Conservation (phyloP, 2,888 invertebrate species). For the Poecilobothrus nobilitatus region DNA sequence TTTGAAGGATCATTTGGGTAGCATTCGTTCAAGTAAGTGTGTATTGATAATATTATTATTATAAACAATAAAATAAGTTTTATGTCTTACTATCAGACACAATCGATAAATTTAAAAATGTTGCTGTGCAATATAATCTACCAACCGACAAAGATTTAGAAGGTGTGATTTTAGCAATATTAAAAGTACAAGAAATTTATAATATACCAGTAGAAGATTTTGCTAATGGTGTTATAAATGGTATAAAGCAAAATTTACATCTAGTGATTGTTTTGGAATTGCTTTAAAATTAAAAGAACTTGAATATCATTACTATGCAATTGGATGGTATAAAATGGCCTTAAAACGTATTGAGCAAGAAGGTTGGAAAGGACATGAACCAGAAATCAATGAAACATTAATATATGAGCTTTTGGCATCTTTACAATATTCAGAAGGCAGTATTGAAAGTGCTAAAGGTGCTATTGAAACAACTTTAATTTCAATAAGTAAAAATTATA, state of each 20-base stretch:
- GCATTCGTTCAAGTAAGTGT: background rate
- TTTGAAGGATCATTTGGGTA: background rate
- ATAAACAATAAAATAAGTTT: too few relatives aligned
- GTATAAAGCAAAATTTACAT: background rate
- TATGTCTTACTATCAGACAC: background rate
- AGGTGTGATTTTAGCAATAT: slow-evolving; percentile 84
- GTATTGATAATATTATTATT: background rate
- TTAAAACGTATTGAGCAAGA: background rate
- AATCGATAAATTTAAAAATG: background rate
- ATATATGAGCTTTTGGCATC: background rate
- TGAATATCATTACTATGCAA: background rate
- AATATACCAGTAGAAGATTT: background rate
- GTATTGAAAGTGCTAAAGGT: background rate
- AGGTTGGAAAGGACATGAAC: background rate
- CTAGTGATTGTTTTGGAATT: background rate
- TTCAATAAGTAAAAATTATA: background rate
- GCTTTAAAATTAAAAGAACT: background rate
- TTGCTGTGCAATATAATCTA: background rate
- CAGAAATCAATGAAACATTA: background rate
- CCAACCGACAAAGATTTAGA: slow-evolving; percentile 82
- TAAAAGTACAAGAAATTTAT: slow-evolving; percentile 44
- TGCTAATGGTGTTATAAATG: background rate
- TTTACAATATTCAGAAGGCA: background rate
- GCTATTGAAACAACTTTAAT: too few relatives aligned
- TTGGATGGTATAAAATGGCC: background rate